phyloP scores from a whole-genome alignment of 2,797 vertebrate species.

The Huso huso region DNA sequence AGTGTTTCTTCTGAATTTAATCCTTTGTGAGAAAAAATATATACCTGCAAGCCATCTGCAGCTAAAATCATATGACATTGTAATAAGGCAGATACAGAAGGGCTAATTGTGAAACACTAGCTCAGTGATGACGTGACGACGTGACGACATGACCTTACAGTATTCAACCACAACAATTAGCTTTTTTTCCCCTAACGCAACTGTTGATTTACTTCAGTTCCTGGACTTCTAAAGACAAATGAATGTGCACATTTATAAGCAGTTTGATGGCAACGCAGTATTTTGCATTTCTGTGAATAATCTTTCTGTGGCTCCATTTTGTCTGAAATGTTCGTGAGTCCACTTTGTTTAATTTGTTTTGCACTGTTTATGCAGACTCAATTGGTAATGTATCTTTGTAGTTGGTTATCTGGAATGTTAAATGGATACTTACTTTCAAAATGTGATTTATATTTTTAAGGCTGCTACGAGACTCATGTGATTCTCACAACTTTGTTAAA shows the following conservation, averaged over 20 bases:
- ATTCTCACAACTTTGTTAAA: slow-evolving; percentile 23
- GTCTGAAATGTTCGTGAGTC: background rate
- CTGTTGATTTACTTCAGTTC: background rate
- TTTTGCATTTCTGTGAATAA: background rate
- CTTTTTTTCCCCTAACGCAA: no score
- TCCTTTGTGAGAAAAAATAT: background rate
- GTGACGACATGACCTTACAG: background rate
- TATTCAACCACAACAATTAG: background rate
- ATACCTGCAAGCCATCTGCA: background rate
- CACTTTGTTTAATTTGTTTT: background rate
- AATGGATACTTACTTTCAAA: background rate
- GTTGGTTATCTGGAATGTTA: background rate
- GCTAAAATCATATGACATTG: background rate
- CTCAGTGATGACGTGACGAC: background rate
- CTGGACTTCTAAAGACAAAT: background rate
- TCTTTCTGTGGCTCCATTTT: background rate
- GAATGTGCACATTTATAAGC: background rate
- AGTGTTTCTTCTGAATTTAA: background rate
- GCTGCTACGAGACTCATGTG: background rate
- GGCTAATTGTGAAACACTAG: background rate
- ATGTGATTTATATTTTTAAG: background rate
- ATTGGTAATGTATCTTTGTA: background rate
- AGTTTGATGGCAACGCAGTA: background rate
- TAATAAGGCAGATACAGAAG: no score
- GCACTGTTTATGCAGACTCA: background rate